These are phyloP conservation scores for Mus spretus DNA, from an alignment of 2,797 vertebrate genomes.

Conservation along the genomic window DNA sequence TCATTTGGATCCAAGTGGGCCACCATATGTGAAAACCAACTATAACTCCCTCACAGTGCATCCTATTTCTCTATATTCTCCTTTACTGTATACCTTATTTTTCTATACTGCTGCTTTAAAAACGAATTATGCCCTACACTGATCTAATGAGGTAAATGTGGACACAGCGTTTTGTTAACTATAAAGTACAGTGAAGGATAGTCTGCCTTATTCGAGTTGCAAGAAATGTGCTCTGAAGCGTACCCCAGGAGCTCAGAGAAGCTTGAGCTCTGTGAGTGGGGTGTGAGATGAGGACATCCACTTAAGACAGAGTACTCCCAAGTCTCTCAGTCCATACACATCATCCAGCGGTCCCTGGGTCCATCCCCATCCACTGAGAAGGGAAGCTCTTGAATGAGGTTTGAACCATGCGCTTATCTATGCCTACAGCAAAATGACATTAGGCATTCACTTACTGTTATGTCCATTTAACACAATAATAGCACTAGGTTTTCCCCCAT, in stretches of 20 bases:
- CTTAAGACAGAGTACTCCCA: background rate
- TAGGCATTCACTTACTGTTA: no score
- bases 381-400: background rate
- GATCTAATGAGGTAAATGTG: background rate
- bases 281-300: background rate
- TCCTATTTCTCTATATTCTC: background rate
- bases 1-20: background rate
- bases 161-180: background rate
- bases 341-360: background rate
- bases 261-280: background rate
- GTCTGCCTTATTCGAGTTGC: background rate
- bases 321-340: background rate
- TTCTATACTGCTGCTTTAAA: background rate
- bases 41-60: background rate
- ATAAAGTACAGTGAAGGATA: background rate
- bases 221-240: background rate
- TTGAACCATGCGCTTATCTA: background rate
- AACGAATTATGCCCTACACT: background rate
- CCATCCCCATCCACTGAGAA: background rate
- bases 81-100: background rate
- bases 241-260: background rate
- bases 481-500: background rate
- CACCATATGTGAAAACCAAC: slow-evolving; percentile 16
- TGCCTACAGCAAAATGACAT: background rate
- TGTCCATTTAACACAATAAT: background rate